Conservation (phyloP, 2,797 vertebrate species). For the Sebastes matsubarae region DNA sequence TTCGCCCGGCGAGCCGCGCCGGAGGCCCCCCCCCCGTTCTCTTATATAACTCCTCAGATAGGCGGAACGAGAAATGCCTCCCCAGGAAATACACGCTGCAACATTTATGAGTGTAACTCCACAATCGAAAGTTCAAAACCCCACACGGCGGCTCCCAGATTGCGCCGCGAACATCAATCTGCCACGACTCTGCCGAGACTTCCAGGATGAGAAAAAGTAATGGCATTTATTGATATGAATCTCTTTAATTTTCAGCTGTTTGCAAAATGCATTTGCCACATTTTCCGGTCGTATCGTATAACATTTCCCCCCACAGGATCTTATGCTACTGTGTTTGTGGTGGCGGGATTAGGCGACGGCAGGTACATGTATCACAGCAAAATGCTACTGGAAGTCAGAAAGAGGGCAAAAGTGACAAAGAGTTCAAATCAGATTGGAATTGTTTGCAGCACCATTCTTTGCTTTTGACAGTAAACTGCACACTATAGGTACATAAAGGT, state of each 20-base stretch:
- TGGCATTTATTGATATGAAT: conserved; percentile 45
- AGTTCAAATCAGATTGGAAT: neutral
- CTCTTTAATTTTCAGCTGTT: conserved; percentile 31
- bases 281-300: neutral
- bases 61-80: conserved; percentile 8
- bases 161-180: conserved; percentile 14
- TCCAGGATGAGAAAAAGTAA: conserved; percentile 8
- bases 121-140: conserved; percentile 18
- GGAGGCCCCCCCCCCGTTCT: neutral
- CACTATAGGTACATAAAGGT: neutral
- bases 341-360: neutral
- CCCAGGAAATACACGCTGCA: conserved; percentile 18
- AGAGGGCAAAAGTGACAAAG: neutral
- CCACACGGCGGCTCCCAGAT: neutral
- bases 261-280: neutral
- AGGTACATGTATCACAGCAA: neutral
- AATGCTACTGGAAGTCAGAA: neutral
- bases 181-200: neutral
- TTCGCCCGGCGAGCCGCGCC: conserved; percentile 1
- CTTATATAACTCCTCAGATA: conserved; percentile 14
- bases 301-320: neutral
- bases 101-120: conserved; percentile 31
- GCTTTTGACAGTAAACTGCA: neutral
- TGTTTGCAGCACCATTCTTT: no score
- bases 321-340: neutral